These are phyloP conservation scores for Orthochromis malagaraziensis DNA, from an alignment of 2,113 vertebrate genomes.

Conservation along the genomic window DNA sequence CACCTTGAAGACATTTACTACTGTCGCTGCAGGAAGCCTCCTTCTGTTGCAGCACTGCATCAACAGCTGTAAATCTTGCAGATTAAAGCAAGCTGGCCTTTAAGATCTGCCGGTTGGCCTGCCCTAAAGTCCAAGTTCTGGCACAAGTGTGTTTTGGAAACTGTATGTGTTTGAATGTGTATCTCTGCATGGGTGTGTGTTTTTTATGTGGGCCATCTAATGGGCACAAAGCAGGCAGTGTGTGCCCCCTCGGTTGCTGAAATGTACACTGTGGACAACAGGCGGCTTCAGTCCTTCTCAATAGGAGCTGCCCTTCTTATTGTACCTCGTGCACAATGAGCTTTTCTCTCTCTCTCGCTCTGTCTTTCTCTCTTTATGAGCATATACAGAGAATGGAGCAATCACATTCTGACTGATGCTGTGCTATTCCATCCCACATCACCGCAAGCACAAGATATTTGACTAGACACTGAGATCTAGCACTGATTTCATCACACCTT, in stretches of 20 bases:
- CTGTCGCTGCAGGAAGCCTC: background rate
- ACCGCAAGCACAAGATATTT: background rate
- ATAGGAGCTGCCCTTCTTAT: conserved; percentile 79
- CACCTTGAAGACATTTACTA: background rate
- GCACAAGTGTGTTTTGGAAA: conserved; percentile 22
- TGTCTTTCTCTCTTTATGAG: conserved; percentile 44
- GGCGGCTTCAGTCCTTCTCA: conserved; percentile 72
- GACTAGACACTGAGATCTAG: background rate
- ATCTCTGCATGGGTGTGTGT: conserved; percentile 44
- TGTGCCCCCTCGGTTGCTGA: conserved; percentile 59
- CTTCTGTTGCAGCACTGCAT: background rate
- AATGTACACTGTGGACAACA: conserved; percentile 72
- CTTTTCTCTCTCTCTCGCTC: conserved; percentile 63
- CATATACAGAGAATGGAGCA: conserved; percentile 33
- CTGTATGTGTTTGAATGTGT: conserved; percentile 12
- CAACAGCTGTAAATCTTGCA: background rate
- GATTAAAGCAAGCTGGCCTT: background rate
- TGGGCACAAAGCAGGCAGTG: conserved; percentile 72
- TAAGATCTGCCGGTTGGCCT: background rate
- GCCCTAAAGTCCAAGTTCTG: background rate
- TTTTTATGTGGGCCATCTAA: conserved; percentile 48
- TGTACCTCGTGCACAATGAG: conserved; percentile 78
- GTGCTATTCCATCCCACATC: background rate
- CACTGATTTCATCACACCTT: background rate
- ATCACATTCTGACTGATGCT: conserved; percentile 12